Conservation (phyloP, 2,797 vertebrate species). For the Macroramphosus scolopax region DNA sequence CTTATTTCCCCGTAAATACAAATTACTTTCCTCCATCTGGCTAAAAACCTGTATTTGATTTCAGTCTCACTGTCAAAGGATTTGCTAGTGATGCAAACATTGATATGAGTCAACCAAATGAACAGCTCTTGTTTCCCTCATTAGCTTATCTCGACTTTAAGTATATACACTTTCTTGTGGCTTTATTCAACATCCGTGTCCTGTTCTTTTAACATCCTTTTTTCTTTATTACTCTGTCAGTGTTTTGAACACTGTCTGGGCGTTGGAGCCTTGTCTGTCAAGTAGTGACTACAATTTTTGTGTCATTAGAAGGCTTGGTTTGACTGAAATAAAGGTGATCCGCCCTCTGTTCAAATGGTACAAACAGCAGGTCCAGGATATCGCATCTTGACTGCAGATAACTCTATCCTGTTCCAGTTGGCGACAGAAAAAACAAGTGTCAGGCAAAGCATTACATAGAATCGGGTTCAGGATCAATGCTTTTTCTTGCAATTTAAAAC, state of each 20-base stretch:
- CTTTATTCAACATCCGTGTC: conserved; percentile 75
- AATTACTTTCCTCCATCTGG: conserved; percentile 53
- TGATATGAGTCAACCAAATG: conserved; percentile 60
- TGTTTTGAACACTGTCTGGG: conserved; percentile 63
- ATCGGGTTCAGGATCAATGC: conserved; percentile 38
- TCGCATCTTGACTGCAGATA: conserved; percentile 57
- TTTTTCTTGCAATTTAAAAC: conserved; percentile 47
- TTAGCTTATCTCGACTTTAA: conserved; percentile 61
- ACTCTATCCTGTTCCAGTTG: conserved; percentile 71
- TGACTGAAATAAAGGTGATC: conserved; percentile 71
- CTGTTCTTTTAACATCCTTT: conserved; percentile 72
- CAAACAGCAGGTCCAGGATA: conserved; percentile 68
- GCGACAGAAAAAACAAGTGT: conserved; percentile 72
- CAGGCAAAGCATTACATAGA: conserved; percentile 46
- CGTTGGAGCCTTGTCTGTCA: conserved; percentile 66
- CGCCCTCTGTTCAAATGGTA: conserved; percentile 73
- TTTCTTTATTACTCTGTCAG: conserved; percentile 71
- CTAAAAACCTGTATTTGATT: conserved; percentile 59
- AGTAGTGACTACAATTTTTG: conserved; percentile 57
- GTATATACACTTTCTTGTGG: conserved; percentile 58
- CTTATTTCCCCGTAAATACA: conserved; percentile 66
- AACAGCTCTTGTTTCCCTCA: conserved; percentile 47
- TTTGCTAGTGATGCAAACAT: conserved; percentile 64
- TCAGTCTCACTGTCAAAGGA: conserved; percentile 54
- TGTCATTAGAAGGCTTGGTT: conserved; percentile 73